A percentile compares a stretch with the other conserved stretches of the same genome.
Evolutionary conservation across 1,140 invertebrate species (phyloP).

Genomic region (Orussus abietinus): DNA sequence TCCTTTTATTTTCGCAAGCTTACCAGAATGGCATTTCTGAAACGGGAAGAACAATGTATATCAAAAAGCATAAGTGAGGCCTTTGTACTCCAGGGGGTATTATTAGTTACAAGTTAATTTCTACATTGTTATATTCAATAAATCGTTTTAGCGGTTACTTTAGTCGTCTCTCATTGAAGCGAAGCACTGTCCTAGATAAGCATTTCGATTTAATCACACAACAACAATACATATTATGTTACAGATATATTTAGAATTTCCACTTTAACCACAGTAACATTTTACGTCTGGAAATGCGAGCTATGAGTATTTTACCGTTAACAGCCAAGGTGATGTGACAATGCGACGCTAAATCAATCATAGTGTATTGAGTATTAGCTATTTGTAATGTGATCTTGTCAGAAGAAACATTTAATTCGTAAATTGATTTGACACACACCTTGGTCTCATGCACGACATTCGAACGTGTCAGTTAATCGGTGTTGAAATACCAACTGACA

Average conservation of each 20-base stretch:
- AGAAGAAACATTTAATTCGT: too few relatives aligned
- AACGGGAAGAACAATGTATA: too few relatives aligned
- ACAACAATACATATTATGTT: constrained; percentile 53
- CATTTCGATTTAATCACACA: constrained; percentile 52
- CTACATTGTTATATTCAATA: background rate
- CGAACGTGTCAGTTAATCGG: too few relatives aligned
- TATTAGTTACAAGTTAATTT: background rate
- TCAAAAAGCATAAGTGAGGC: background rate
- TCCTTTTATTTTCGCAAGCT: too few relatives aligned
- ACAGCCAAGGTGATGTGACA: constrained; percentile 28
- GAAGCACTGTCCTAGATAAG: constrained; percentile 24
- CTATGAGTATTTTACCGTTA: constrained; percentile 24
- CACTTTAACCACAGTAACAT: constrained; percentile 44
- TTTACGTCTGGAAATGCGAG: constrained; percentile 28
- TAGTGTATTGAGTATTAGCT: too few relatives aligned
- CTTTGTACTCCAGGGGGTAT: constrained; percentile 2
- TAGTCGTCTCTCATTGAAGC: background rate
- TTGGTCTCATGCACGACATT: too few relatives aligned
- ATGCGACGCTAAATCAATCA: too few relatives aligned
- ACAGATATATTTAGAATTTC: constrained; percentile 48
- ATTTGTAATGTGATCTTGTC: too few relatives aligned
- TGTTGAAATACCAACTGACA: too few relatives aligned
- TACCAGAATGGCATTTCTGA: too few relatives aligned
- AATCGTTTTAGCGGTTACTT: constrained; percentile 4
- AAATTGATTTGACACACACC: too few relatives aligned